Conservation (phyloP, 2,797 vertebrate species). For the Sylvilagus floridanus region DNA sequence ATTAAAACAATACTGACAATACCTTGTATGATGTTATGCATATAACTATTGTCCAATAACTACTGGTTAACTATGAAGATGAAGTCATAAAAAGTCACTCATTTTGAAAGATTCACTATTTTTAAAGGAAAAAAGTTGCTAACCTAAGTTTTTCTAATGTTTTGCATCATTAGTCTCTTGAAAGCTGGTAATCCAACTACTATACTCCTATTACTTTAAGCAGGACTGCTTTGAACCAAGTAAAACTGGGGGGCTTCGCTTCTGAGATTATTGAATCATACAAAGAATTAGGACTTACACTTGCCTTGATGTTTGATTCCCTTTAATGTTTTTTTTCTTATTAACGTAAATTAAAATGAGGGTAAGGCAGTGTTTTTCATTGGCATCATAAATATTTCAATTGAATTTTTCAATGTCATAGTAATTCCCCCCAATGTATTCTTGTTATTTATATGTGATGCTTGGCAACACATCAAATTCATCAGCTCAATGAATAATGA, state of each 20-base stretch:
- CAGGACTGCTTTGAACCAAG: neutral
- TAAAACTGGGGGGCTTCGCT: neutral
- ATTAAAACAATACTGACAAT: slow-evolving; percentile 19
- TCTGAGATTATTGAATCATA: neutral
- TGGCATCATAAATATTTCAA: slow-evolving; percentile 18
- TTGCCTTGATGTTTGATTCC: neutral
- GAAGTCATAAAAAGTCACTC: neutral
- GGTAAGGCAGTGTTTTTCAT: neutral
- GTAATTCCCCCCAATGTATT: neutral
- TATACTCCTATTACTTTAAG: neutral
- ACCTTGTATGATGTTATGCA: neutral
- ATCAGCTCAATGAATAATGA: neutral
- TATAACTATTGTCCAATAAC: neutral
- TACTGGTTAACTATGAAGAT: neutral
- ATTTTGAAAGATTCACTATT: neutral
- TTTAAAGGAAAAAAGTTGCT: slow-evolving; percentile 4
- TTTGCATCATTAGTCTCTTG: neutral
- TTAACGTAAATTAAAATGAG: slow-evolving; percentile 38
- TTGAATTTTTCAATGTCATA: neutral
- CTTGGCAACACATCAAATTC: neutral
- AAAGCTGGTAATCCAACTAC: neutral
- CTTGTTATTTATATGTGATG: neutral
- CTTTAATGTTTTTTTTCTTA: neutral
- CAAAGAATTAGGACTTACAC: neutral
- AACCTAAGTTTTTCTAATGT: neutral